Conservation (phyloP, 2,113 vertebrate species). For the Nyctereutes procyonoides region DNA sequence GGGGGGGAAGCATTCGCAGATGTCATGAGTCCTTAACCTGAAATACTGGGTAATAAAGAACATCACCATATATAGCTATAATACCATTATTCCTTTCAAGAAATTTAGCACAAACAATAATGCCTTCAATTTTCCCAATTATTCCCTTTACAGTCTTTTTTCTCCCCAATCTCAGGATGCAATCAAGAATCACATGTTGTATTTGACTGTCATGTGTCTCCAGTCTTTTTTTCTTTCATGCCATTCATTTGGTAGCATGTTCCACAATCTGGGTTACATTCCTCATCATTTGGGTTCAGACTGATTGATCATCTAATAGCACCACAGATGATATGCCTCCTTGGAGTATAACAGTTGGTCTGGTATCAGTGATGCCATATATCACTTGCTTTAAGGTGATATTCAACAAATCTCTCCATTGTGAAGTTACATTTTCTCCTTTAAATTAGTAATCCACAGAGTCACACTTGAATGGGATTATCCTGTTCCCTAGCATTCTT, state of each 20-base stretch:
- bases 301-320: neutral
- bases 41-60: neutral
- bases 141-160: neutral
- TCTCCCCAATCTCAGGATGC: neutral
- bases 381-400: neutral
- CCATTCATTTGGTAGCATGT: neutral
- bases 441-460: neutral
- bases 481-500: neutral
- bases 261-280: neutral
- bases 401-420: neutral
- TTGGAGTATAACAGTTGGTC: neutral
- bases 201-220: neutral
- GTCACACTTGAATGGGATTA: neutral
- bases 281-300: neutral
- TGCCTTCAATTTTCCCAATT: neutral
- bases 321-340: neutral
- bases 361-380: neutral
- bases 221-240: neutral
- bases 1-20: neutral
- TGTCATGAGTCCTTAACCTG: neutral
- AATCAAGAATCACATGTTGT: neutral
- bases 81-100: neutral
- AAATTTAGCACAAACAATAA: neutral
- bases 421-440: neutral
- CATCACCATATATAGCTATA: neutral